Base-by-base conservation (phyloP, 2,797 vertebrate species). In the Pangasius krempfi region DNA sequence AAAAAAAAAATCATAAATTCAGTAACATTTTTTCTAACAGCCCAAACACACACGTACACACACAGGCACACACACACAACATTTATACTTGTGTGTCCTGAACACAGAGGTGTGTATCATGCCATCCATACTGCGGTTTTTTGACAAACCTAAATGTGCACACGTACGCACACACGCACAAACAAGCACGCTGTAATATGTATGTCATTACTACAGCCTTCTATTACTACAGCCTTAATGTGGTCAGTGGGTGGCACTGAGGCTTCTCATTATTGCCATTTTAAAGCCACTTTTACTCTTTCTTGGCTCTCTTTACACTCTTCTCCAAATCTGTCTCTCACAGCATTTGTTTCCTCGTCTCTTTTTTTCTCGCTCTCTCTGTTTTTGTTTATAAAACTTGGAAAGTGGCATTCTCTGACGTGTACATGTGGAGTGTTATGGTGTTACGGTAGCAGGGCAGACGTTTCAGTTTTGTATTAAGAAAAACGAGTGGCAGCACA, bases 191-290 rank as follows among this genome's bases (percentile, higher is more conserved):
- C 89, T 88, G 87, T 89, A 87, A 93, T 93, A 92, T 94, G 95
- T 93, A 92, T 91, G 93, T 90, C 27, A 84, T 84, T 84, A 84
- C 62, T 86, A 90, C 84, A 92, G 94, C 93, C 95, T 95, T 94
- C 96, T 95, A 96, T 96, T 95, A 96, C 90, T 86, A 90, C 86
- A 37, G 92, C 93, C 92, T 95, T 96, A 94, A 96, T 96, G 96
- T 95, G 96, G 96, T 96, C 94, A 91, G 92, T 93, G 95, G 95
- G 95, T 94, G 95, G 95, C 92, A 95, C 92, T 78, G 88, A 93
- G 94, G 93, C 94, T 92, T 95, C 92, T 95, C 93, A 95, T 96
- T 95, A 95, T 94, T 94, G 93, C 93, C 87, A 88, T 94, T 95
- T 95, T 94, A 95, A 92, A 94, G 94, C 93, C 94, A 95, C 95